Evolutionary conservation across 2,888 invertebrate species (phyloP).

Genomic region (Papilio elwesi): DNA sequence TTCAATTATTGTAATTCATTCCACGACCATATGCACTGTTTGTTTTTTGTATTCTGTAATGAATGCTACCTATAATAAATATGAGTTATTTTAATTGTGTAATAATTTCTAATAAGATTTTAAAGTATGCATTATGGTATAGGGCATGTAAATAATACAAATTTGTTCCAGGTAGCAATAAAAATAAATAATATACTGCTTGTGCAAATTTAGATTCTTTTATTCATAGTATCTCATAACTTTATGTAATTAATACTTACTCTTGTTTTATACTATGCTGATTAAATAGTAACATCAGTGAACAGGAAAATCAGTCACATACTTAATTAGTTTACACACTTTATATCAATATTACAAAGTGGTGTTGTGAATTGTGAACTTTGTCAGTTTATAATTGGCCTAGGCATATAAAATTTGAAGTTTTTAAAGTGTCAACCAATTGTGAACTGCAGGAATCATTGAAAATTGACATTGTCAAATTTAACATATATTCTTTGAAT

Average conservation of each 20-base stretch:
- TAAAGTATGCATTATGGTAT: slow-evolving; percentile 33
- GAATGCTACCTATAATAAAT: slow-evolving; percentile 34
- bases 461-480: too few species aligned
- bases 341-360: too few species aligned
- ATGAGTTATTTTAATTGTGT: slow-evolving; percentile 28
- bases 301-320: too few species aligned
- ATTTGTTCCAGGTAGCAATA: slow-evolving; percentile 41
- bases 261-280: background rate
- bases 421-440: too few species aligned
- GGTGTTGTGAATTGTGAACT: too few species aligned
- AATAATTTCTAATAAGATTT: slow-evolving; percentile 29
- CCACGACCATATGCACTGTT: slow-evolving; percentile 44
- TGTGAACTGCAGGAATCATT: too few species aligned
- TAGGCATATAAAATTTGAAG: too few species aligned
- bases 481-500: too few species aligned
- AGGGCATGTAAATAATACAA: slow-evolving; percentile 39
- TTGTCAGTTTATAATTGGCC: too few species aligned
- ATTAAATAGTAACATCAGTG: too few species aligned
- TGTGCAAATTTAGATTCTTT: slow-evolving; percentile 38
- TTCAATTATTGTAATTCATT: slow-evolving; percentile 49
- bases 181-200: slow-evolving; percentile 42
- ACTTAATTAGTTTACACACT: too few species aligned
- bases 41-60: slow-evolving; percentile 35
- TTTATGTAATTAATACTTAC: background rate
- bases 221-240: slow-evolving; percentile 19